A percentile compares a stretch with the other conserved stretches of the same genome.
phyloP scores from a whole-genome alignment of 37 sponge, comb jelly and placozoan genomes.

The Lycopodina hypogea region DNA sequence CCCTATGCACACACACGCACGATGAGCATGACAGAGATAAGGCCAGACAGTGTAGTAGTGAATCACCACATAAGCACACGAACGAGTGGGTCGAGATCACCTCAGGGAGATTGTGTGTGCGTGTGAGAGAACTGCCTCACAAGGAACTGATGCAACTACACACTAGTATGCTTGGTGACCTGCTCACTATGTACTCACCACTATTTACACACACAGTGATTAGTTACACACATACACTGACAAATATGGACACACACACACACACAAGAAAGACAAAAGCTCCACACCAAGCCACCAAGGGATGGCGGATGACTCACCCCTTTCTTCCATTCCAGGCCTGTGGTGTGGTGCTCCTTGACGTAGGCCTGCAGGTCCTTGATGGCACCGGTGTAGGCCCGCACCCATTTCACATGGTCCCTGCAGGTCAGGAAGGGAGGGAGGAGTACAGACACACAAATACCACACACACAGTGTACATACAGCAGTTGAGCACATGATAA shows the following conservation, averaged over 20 bases:
- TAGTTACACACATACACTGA: too few species aligned
- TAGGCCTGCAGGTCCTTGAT: slow-evolving; percentile 72
- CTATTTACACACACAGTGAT: too few species aligned
- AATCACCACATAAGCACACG: too few species aligned
- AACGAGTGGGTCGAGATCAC: too few species aligned
- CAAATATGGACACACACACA: neutral
- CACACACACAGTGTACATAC: too few species aligned
- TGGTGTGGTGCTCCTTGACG: slow-evolving; percentile 73
- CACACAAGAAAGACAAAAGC: neutral
- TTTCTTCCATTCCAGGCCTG: slow-evolving; percentile 83
- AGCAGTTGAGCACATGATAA: too few species aligned
- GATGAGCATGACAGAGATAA: neutral
- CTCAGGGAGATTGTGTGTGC: too few species aligned
- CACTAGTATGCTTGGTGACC: too few species aligned
- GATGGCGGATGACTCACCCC: slow-evolving; percentile 15
- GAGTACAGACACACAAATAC: neutral
- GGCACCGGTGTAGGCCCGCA: slow-evolving; percentile 36
- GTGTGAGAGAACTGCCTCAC: too few species aligned
- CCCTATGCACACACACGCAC: slow-evolving; percentile 4
- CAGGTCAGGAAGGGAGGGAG: neutral
- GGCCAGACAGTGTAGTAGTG: too few species aligned
- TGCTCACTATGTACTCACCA: too few species aligned
- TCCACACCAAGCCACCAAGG: neutral
- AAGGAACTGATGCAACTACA: too few species aligned
- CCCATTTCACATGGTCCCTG: slow-evolving; percentile 79